These are phyloP conservation scores for Eupsilia transversa DNA, from an alignment of 2,888 invertebrate genomes.

Conservation along the genomic window DNA sequence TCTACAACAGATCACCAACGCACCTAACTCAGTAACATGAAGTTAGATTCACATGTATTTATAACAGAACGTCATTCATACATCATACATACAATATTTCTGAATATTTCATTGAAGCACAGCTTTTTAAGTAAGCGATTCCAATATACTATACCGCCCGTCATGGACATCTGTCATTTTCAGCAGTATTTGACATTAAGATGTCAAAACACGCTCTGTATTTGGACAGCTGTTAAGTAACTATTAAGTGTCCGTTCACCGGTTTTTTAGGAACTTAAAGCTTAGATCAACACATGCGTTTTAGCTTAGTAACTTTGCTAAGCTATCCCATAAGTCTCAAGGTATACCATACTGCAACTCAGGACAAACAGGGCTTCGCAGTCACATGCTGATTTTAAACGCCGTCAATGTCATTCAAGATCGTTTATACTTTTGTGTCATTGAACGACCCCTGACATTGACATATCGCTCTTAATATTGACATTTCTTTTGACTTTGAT, in stretches of 20 bases:
- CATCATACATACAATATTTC: background rate
- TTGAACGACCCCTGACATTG: background rate
- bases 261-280: background rate
- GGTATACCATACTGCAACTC: background rate
- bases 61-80: no score
- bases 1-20: background rate
- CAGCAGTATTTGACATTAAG: background rate
- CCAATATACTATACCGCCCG: background rate
- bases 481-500: conserved; percentile 5
- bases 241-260: background rate
- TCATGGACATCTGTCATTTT: background rate
- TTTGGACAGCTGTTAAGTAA: no score
- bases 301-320: background rate
- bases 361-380: background rate
- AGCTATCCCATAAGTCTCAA: background rate
- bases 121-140: background rate
- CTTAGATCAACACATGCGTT: background rate
- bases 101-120: background rate
- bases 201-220: background rate
- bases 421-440: background rate
- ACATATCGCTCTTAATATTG: background rate
- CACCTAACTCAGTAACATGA: background rate
- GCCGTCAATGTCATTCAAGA: background rate
- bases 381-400: background rate
- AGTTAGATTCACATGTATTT: background rate